phyloP scores from a whole-genome alignment of 2,888 invertebrate genomes.

The Suillia variegata region DNA sequence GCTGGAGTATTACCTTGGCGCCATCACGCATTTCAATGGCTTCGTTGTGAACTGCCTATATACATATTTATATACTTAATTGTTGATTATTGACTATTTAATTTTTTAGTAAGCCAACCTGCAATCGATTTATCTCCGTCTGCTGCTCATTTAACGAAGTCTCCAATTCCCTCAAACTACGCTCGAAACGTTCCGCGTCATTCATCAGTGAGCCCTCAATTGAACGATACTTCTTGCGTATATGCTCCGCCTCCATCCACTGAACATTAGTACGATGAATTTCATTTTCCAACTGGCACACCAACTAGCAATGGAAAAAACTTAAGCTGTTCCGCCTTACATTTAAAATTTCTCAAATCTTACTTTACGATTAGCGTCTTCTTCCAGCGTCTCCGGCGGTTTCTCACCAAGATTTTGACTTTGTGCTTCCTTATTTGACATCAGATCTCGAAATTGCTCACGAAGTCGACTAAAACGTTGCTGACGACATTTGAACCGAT shows the following conservation, averaged over 20 bases:
- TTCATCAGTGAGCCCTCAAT: conserved; percentile 73
- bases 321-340: too few relatives aligned
- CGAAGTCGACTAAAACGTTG: conserved; percentile 66
- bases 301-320: conserved; percentile 67
- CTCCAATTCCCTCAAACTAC: conserved; percentile 72
- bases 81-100: not conserved
- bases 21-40: conserved; percentile 74
- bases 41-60: conserved; percentile 73
- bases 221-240: conserved; percentile 76
- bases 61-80: too few relatives aligned
- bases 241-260: conserved; percentile 80
- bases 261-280: conserved; percentile 81
- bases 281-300: conserved; percentile 77
- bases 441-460: conserved; percentile 67
- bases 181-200: conserved; percentile 76
- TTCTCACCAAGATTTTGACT: conserved; percentile 53
- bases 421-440: conserved; percentile 65
- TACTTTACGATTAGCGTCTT: conserved; percentile 72
- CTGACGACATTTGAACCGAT: conserved; percentile 71
- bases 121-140: conserved; percentile 75
- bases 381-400: conserved; percentile 62
- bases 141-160: conserved; percentile 71
- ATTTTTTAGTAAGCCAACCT: too few relatives aligned
- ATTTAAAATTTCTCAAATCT: conserved; percentile 10
- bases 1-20: conserved; percentile 71